A percentile compares a stretch with the other conserved stretches of the same genome.
Conservation (phyloP, 2,888 invertebrate genomes). For the Stratiomys singularior region DNA sequence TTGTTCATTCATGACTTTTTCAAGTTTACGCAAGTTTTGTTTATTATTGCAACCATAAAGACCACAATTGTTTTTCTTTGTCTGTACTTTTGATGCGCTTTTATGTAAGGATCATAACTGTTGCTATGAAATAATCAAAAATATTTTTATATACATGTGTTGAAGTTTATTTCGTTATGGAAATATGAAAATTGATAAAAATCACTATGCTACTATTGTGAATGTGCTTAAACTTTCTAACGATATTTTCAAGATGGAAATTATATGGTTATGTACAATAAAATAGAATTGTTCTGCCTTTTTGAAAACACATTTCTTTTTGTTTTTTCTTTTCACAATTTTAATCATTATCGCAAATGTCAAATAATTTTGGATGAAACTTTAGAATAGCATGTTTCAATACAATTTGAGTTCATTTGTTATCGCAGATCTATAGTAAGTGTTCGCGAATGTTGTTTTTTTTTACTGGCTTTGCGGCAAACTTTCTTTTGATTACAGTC, state of each 20-base stretch:
- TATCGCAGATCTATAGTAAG: not conserved
- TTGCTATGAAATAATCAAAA: not conserved
- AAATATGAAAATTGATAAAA: not conserved
- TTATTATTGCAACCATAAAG: not conserved
- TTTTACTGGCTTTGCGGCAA: too few species aligned
- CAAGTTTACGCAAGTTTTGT: not conserved
- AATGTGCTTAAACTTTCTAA: conserved; percentile 37
- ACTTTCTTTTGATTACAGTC: too few species aligned
- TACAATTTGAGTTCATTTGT: not conserved
- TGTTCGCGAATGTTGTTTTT: too few species aligned
- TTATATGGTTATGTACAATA: conserved; percentile 3
- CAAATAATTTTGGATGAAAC: not conserved
- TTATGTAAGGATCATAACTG: too few species aligned
- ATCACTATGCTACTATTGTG: not conserved
- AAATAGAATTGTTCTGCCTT: conserved; percentile 18
- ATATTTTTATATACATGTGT: not conserved
- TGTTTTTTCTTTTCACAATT: not conserved
- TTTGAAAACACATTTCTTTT: conserved; percentile 11
- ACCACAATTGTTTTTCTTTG: not conserved
- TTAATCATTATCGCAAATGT: not conserved
- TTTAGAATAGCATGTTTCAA: not conserved
- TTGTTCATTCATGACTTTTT: not conserved
- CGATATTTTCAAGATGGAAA: not conserved
- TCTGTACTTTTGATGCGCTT: too few species aligned
- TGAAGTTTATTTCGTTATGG: not conserved